Evolutionary conservation across 2,797 vertebrate genomes (phyloP), one percentile per base, ranked within the genome.

Genomic region (Pterois miles): DNA sequence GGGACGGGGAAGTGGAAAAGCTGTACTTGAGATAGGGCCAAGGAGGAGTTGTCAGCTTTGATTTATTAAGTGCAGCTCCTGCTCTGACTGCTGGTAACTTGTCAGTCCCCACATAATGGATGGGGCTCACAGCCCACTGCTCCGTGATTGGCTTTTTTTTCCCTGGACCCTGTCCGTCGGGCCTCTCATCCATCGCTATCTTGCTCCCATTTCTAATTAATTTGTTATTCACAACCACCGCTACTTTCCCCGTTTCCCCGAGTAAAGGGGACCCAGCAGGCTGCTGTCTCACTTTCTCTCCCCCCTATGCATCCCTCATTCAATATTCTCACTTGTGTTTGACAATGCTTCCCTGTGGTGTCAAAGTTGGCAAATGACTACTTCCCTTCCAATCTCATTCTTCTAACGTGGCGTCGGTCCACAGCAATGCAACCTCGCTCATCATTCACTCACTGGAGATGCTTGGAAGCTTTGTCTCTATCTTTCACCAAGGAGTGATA

Each of bases 21-120:
- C 90, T 87, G 90, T 95, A 96, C 96, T 95, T 95, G 94, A 94
- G 95, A 95, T 96, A 95, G 93, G 89, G 96, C 96, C 92, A 94
- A 94, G 96, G 95, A 96, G 94, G 83, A 89, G 94, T 94, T 98
- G 97, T 97, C 97, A 97, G 93, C 94, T 97, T 97, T 98, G 97
- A 98, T 98, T 98, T 98, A 98, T 98, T 96, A 96, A 96, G 96
- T 96, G 93, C 94, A 95, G 91, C 94, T 96, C 89, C 89, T 84
- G 89, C 92, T 92, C 94, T 93, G 95, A 96, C 95, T 95, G 94
- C 95, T 89, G 88, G 94, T 95, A 93, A 95, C 94, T 96, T 96
- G 96, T 96, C 96, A 96, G 95, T 96, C 95, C 95, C 91, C 88
- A 91, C 92, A 96, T 96, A 90, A 97, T 95, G 92, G 94, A 97